These are phyloP conservation scores for Oeneis ivallda DNA, from an alignment of 2,888 invertebrate species.

Conservation along the genomic window DNA sequence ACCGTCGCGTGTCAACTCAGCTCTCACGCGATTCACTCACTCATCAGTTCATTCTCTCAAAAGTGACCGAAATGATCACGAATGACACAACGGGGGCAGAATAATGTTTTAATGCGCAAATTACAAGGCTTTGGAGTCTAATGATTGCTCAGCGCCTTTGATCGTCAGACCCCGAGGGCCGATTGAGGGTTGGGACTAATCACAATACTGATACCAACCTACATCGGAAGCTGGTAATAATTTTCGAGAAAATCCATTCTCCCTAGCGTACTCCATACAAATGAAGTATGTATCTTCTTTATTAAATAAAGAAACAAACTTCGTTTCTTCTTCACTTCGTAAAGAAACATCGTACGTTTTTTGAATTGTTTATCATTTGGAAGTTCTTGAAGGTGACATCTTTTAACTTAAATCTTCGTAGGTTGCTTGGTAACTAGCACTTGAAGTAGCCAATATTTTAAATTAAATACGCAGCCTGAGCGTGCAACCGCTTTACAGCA, in stretches of 20 bases:
- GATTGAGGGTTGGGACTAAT: slow-evolving; percentile 12
- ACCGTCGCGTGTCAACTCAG: slow-evolving; percentile 48
- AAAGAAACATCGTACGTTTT: no score
- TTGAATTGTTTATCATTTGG: no score
- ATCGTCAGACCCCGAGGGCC: slow-evolving; percentile 31
- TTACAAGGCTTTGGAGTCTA: slow-evolving; percentile 40
- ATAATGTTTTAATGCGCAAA: slow-evolving; percentile 45
- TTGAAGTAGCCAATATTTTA: no score
- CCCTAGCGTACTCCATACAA: background rate
- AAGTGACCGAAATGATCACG: slow-evolving; percentile 39
- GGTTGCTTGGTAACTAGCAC: no score
- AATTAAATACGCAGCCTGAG: no score
- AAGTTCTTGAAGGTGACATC: no score
- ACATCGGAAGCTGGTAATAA: background rate
- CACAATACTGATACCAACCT: background rate
- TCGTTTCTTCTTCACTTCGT: no score
- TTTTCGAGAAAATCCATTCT: background rate
- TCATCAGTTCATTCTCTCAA: slow-evolving; percentile 41
- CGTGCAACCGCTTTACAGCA: no score
- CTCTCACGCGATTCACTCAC: slow-evolving; percentile 47
- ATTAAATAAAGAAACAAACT: no score
- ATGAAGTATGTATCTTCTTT: background rate
- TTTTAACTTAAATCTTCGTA: no score
- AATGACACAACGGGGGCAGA: slow-evolving; percentile 40
- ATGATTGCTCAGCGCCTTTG: slow-evolving; percentile 39